phyloP scores from a whole-genome alignment of 1,140 invertebrate species.

The Ectropis grisescens region DNA sequence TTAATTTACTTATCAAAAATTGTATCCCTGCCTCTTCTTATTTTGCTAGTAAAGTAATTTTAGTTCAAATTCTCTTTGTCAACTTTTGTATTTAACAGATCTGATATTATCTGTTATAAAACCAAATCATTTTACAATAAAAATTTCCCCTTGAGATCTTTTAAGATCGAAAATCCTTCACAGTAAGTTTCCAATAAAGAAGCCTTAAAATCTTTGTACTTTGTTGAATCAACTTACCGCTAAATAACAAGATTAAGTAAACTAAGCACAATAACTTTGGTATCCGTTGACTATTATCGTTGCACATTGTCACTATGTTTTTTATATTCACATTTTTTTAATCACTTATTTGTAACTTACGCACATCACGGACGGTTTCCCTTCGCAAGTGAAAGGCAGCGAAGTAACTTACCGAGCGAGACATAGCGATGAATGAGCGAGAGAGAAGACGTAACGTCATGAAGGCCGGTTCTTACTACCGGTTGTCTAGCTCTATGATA shows the following conservation, averaged over 20 bases:
- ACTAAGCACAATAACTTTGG: slow-evolving; percentile 38
- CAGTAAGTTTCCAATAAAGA: too few species aligned
- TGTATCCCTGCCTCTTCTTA: too few species aligned
- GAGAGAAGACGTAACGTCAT: slow-evolving; percentile 21
- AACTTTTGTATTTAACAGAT: too few species aligned
- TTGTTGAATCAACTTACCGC: slow-evolving; percentile 20
- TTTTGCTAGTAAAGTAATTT: too few species aligned
- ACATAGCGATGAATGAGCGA: slow-evolving; percentile 28
- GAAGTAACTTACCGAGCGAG: slow-evolving; percentile 32
- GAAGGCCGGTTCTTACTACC: slow-evolving; percentile 4
- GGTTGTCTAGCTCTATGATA: too few species aligned
- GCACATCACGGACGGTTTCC: slow-evolving; percentile 10
- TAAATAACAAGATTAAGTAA: slow-evolving; percentile 25
- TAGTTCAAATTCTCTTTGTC: too few species aligned
- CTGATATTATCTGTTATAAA: too few species aligned
- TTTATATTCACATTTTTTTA: background rate
- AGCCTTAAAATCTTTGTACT: too few species aligned
- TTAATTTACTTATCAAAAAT: too few species aligned
- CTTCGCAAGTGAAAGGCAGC: slow-evolving; percentile 45
- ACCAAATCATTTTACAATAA: too few species aligned
- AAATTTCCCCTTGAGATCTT: too few species aligned
- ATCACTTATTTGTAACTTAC: slow-evolving; percentile 1
- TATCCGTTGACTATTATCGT: slow-evolving; percentile 26
- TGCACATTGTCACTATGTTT: slow-evolving; percentile 1
- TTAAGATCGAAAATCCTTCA: too few species aligned